phyloP scores from a whole-genome alignment of 2,888 invertebrate species.

The Campaea margaritaria region DNA sequence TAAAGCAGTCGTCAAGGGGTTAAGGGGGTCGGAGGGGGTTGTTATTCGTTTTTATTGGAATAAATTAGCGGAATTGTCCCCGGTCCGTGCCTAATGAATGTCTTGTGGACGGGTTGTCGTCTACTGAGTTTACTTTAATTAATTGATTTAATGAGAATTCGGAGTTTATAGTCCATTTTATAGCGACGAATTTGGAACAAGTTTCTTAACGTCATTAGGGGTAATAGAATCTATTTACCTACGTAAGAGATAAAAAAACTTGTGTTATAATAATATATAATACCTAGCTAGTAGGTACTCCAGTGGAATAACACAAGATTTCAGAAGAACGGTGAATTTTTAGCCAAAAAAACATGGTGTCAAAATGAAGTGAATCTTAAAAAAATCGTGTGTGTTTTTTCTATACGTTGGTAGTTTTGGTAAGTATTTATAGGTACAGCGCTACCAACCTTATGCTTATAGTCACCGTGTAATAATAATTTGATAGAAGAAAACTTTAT shows the following conservation, averaged over 20 bases:
- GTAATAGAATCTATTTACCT: slow-evolving; percentile 2
- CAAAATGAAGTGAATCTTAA: too few species aligned
- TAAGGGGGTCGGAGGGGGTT: slow-evolving; percentile 49
- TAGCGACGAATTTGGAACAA: slow-evolving; percentile 25
- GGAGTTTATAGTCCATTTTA: slow-evolving; percentile 41
- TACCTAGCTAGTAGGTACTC: too few species aligned
- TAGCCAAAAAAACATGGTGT: too few species aligned
- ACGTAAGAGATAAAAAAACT: not conserved
- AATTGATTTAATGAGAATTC: slow-evolving; percentile 65
- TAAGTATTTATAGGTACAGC: too few species aligned
- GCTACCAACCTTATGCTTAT: too few species aligned
- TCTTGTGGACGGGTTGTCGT: slow-evolving; percentile 65
- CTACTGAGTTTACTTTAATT: slow-evolving; percentile 65
- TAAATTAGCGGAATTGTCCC: slow-evolving; percentile 78
- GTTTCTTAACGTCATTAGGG: slow-evolving; percentile 28
- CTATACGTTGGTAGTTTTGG: too few species aligned
- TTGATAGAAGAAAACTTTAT: too few species aligned
- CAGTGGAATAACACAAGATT: too few species aligned
- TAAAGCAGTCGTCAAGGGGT: slow-evolving; percentile 42
- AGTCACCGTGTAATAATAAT: too few species aligned
- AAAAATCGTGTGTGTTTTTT: too few species aligned
- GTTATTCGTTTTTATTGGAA: slow-evolving; percentile 72
- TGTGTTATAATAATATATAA: too few species aligned
- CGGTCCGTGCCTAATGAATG: slow-evolving; percentile 72
- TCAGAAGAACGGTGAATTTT: too few species aligned